Base-by-base conservation (phyloP, 1,140 invertebrate species). In the Copidosoma floridanum region DNA sequence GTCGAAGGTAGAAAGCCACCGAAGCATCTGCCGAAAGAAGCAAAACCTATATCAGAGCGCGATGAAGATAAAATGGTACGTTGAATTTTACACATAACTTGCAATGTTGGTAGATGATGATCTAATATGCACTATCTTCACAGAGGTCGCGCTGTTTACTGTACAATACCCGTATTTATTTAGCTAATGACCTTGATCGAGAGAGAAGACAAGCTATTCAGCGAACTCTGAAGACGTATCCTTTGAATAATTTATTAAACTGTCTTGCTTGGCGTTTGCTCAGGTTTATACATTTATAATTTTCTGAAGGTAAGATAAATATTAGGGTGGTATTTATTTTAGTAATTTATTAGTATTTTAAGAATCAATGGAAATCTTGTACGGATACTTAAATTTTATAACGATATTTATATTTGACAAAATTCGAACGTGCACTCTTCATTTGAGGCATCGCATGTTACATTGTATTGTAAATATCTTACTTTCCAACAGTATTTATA, bases 161-260 rank as follows among this genome's bases (percentile, higher is more conserved):
- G 6, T 52, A 52, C 1, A 54, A 69, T 10, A 57, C 64, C 16
- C 61, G 62, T 6, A 66, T 71, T 0, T 50, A 37, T 50, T 12
- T 77, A 0, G 60, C 61, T 0, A 38, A 32, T 0, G 67, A 71
- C 43, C 66, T 77, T 27, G 61, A 55, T 2, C 56, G 48, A 0
- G 57, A 56, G 0, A 66, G 55, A 20, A 57, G 51, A 16, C 61
- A 58, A n/a, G 23, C 57, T 14, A 20, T 68, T 3, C 51, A n/a
- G 4, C 57, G 56, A 5, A 64, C 66, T 7, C 57, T 80, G 0
- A 78, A 70, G 64, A 76, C 71, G 75, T 80, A 79, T 79, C 76
- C 76, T 78, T 77, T 76, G 53, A 21, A 51, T 37, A 11, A 55
- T 11, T 12, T 35, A 40, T 50, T 56, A 1, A 55, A 50, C 24